Conservation (phyloP, 2,888 invertebrate species). For the Odontocolon sp. region DNA sequence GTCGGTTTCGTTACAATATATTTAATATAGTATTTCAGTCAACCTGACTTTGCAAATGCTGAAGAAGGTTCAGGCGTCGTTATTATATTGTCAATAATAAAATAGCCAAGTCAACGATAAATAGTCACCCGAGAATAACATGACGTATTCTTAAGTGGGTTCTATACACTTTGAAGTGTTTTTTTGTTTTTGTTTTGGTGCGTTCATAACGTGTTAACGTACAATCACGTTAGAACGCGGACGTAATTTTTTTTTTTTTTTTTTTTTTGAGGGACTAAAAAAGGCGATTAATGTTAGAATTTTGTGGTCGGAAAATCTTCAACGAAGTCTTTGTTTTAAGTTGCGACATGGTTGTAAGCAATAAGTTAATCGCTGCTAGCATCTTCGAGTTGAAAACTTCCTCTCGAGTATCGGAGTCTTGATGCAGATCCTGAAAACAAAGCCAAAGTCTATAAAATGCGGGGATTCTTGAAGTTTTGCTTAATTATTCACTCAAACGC, state of each 20-base stretch:
- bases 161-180: not conserved
- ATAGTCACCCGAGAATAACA: slow-evolving; percentile 11
- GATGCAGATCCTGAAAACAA: slow-evolving; percentile 85
- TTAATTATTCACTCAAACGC: slow-evolving; percentile 22
- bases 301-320: slow-evolving; percentile 31
- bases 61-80: slow-evolving; percentile 24
- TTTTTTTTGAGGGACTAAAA: slow-evolving; percentile 12
- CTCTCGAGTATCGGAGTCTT: slow-evolving; percentile 83
- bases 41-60: slow-evolving; percentile 45
- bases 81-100: slow-evolving; percentile 24
- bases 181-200: not conserved
- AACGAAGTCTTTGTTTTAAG: slow-evolving; percentile 35
- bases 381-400: slow-evolving; percentile 65
- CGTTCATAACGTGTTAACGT: not conserved
- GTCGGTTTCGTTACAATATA: slow-evolving; percentile 11
- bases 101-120: slow-evolving; percentile 37
- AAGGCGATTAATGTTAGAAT: slow-evolving; percentile 39
- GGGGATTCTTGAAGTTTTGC: not conserved
- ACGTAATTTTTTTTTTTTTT: too few relatives aligned
- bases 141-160: not conserved
- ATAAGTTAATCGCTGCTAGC: slow-evolving; percentile 72
- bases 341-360: slow-evolving; percentile 33
- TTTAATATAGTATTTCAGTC: slow-evolving; percentile 42
- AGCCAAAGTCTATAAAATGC: slow-evolving; percentile 32
- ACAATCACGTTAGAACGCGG: not conserved